phyloP scores from a whole-genome alignment of 2,888 invertebrate species.

The Phytoseiulus persimilis region DNA sequence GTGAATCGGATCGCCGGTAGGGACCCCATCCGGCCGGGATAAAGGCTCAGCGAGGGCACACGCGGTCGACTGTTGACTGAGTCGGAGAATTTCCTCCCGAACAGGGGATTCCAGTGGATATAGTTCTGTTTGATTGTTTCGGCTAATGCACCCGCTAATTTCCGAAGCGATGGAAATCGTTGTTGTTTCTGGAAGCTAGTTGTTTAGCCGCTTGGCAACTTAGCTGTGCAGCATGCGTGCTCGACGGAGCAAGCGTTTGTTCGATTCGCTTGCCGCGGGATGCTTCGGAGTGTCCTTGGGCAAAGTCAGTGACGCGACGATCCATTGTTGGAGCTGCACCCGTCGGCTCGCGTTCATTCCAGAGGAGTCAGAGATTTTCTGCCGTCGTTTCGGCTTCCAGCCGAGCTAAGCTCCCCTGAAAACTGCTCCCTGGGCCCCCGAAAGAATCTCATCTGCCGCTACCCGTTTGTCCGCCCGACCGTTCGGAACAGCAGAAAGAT shows the following conservation, averaged over 20 bases:
- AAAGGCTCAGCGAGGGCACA: not conserved
- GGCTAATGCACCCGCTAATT: not conserved
- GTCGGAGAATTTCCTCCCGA: too few relatives aligned
- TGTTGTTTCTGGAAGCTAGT: not conserved
- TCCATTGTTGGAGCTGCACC: not conserved
- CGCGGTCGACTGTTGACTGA: too few relatives aligned
- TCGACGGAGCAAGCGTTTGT: not conserved
- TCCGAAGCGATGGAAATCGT: not conserved
- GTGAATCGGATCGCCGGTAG: not conserved
- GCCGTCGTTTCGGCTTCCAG: not conserved
- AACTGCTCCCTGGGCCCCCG: not conserved
- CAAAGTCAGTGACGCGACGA: not conserved
- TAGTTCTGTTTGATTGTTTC: not conserved
- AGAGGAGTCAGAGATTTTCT: not conserved
- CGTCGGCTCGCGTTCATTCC: not conserved
- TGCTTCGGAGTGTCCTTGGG: not conserved
- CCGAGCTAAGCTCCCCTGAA: not conserved
- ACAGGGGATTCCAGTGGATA: too few relatives aligned
- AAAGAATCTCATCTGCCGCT: not conserved
- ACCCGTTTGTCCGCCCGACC: not conserved
- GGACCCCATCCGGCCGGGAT: not conserved
- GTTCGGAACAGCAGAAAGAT: not conserved
- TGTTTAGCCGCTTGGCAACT: not conserved
- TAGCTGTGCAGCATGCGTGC: not conserved
- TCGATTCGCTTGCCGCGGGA: not conserved